These are phyloP conservation scores for Ormia ochracea DNA, from an alignment of 2,888 invertebrate species.

Conservation along the genomic window DNA sequence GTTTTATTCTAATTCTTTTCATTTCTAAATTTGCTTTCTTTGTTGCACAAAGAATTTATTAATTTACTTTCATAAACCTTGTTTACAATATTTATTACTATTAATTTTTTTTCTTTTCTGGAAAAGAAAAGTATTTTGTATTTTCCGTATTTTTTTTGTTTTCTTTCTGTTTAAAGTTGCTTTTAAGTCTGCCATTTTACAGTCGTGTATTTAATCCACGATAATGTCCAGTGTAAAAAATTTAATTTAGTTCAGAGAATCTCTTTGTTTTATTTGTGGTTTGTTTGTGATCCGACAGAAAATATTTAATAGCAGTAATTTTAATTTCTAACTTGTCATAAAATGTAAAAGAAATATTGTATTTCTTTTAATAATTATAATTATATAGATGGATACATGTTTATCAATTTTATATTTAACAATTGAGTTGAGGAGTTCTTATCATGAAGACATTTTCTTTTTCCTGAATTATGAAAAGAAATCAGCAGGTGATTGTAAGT, in stretches of 20 bases:
- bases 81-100: not conserved
- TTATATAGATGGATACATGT: not conserved
- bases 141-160: slow-evolving; percentile 27
- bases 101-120: slow-evolving; percentile 24
- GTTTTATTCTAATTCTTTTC: slow-evolving; percentile 21
- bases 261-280: slow-evolving; percentile 4
- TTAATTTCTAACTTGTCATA: not conserved
- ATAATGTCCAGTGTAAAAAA: slow-evolving; percentile 21
- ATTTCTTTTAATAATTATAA: slow-evolving; percentile 2
- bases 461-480: slow-evolving; percentile 34
- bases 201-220: slow-evolving; percentile 46
- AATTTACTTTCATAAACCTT: slow-evolving; percentile 16
- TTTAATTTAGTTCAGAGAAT: not conserved
- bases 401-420: slow-evolving; percentile 38
- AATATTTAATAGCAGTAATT: not conserved
- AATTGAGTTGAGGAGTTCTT: slow-evolving; percentile 63
- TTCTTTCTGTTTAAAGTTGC: slow-evolving; percentile 67
- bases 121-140: slow-evolving; percentile 34
- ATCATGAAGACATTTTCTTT: slow-evolving; percentile 42
- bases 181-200: slow-evolving; percentile 71
- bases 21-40: slow-evolving; percentile 6
- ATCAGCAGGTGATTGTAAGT: slow-evolving; percentile 32
- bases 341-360: not conserved
- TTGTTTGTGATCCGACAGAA: slow-evolving; percentile 23
- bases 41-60: slow-evolving; percentile 27